These are phyloP conservation scores for Grapholita molesta DNA, from an alignment of 1,140 invertebrate species.

Conservation along the genomic window DNA sequence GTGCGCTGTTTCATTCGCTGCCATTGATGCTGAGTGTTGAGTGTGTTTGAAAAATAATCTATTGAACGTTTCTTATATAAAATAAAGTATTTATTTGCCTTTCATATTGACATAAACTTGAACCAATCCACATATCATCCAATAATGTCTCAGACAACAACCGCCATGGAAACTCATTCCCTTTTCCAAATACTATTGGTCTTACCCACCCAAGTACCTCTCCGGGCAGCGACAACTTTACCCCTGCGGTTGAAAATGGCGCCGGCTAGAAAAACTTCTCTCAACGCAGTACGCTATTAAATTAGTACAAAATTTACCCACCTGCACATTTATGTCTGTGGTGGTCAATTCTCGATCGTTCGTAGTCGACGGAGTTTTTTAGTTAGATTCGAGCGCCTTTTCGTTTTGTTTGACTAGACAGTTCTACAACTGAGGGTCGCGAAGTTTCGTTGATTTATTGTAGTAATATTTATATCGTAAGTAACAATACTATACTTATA, in stretches of 20 bases:
- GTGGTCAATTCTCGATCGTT: neutral
- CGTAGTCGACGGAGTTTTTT: neutral
- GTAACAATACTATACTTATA: too few species aligned
- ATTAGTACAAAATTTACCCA: neutral
- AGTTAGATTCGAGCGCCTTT: neutral
- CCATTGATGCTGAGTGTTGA: too few species aligned
- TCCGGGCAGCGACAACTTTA: neutral
- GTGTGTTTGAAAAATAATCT: too few species aligned
- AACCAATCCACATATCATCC: neutral
- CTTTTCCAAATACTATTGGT: conserved; percentile 26
- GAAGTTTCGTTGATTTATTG: neutral
- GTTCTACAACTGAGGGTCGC: too few species aligned
- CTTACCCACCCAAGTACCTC: neutral
- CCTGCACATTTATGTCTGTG: neutral
- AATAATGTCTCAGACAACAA: conserved; percentile 3
- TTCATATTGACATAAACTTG: neutral
- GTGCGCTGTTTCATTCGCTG: too few species aligned
- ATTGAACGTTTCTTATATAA: neutral
- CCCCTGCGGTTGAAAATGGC: neutral
- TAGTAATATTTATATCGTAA: neutral
- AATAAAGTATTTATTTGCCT: neutral
- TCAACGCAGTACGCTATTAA: neutral
- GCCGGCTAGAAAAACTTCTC: neutral
- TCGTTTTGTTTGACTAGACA: neutral
- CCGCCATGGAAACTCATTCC: conserved; percentile 26